Base-by-base conservation (phyloP, 2,888 invertebrate genomes). In the Amiota communis region DNA sequence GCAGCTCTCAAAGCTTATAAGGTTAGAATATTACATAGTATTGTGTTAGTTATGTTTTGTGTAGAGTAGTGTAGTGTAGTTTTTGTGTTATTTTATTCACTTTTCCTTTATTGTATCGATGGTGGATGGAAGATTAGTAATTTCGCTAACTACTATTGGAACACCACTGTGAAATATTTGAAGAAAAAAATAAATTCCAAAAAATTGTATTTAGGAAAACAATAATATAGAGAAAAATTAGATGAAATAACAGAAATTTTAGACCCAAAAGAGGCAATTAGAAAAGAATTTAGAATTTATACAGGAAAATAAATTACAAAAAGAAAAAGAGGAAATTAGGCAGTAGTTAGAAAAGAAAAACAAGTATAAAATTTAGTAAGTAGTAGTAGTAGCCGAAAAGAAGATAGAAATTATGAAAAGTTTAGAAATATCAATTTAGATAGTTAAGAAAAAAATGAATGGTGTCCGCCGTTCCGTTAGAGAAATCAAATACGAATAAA, bases 41-140 rank as follows among this genome's bases (percentile, higher is more conserved):
- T 36, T 36, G 36, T 36, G 36, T 36, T 36, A 36, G 36, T 36
- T 4, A 36, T 4, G 36, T 36, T 36, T 36, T 4, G 36, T 36
- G 36, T 36, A 36, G 36, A 4, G 6, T 2, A 36, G 36, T 36
- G 36, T 36, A 36, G 36, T 36, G 6, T 2, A 36, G 36, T 36
- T 36, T 36, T 36, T 36, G 36, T 36, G 8, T 6, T 36, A 36
- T 36, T 23, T 36, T 36, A 72, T 78, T 77, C 73, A 88, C 80
- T 78, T 88, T 87, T 88, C 88, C 87, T 87, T 83, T 81, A 87
- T 78, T 73, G 85, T 84, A 74, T 81, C 80, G 65, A 86, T 74
- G 76, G 77, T 80, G 80, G 87, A 82, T 76, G 78, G 74, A 77
- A 78, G 79, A 64, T 79, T 79, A 75, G 80, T 76, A 56, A 79